A percentile compares a stretch with the other conserved stretches of the same genome.
phyloP scores from a whole-genome alignment of 2,888 invertebrate species.

The Pocota personata region DNA sequence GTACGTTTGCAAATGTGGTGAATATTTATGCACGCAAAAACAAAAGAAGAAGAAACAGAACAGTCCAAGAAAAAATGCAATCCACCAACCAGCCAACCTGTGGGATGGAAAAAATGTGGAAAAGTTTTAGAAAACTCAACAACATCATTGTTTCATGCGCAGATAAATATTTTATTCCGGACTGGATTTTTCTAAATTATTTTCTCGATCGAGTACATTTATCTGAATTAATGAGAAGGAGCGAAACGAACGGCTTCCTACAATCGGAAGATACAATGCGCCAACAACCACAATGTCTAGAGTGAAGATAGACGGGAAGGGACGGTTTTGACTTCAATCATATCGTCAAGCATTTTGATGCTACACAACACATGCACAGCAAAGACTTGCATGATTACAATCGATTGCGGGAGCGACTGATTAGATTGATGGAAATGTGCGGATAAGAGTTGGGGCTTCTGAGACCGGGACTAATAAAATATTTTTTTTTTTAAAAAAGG shows the following conservation, averaged over 20 bases:
- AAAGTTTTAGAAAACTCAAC: conserved; percentile 39
- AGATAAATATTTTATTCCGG: conserved; percentile 69
- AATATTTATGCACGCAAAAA: conserved; percentile 71
- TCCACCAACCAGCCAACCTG: not conserved
- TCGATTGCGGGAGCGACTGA: conserved; percentile 68
- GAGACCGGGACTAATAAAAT: conserved; percentile 57
- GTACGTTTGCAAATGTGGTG: conserved; percentile 68
- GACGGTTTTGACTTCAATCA: conserved; percentile 73
- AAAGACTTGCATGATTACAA: conserved; percentile 68
- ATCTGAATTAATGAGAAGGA: conserved; percentile 70
- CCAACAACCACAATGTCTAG: not conserved
- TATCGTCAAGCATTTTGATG: conserved; percentile 70
- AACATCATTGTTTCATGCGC: conserved; percentile 66
- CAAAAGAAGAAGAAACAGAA: conserved; percentile 12
- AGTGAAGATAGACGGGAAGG: not conserved
- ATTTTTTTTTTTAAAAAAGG: conserved; percentile 53
- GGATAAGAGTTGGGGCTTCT: conserved; percentile 35
- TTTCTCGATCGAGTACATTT: conserved; percentile 69
- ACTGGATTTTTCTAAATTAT: conserved; percentile 74
- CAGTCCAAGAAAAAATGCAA: conserved; percentile 33
- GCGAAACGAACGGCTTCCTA: conserved; percentile 38
- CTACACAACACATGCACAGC: conserved; percentile 26
- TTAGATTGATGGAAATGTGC: conserved; percentile 67
- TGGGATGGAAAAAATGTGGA: conserved; percentile 13
- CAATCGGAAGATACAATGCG: conserved; percentile 19